Percentiles rank a stretch among this genome's conserved stretches.
Evolutionary conservation across 2,797 vertebrate genomes (phyloP).

Genomic region (Lates japonicus): DNA sequence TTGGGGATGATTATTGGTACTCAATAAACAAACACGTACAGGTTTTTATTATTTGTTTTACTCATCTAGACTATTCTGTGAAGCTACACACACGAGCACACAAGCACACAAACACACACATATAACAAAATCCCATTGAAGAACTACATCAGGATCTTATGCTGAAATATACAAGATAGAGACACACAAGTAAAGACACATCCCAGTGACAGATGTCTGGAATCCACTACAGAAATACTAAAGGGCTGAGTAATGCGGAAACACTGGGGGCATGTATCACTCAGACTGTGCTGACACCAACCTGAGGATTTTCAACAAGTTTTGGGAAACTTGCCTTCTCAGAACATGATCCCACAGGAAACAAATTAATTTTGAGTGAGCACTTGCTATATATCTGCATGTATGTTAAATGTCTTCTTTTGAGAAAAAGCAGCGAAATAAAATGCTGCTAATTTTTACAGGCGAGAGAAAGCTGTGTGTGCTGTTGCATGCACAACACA

Average conservation of each 20-base stretch:
- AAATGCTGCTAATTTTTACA: slow-evolving; percentile 30
- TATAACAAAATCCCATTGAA: neutral
- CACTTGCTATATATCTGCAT: slow-evolving; percentile 6
- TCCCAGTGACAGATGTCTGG: slow-evolving; percentile 64
- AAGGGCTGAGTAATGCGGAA: slow-evolving; percentile 71
- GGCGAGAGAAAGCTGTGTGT: slow-evolving; percentile 9
- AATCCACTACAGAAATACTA: slow-evolving; percentile 64
- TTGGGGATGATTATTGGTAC: neutral
- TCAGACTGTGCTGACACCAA: slow-evolving; percentile 50
- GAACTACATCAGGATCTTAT: slow-evolving; percentile 31
- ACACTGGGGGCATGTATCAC: slow-evolving; percentile 39
- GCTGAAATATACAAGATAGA: slow-evolving; percentile 36
- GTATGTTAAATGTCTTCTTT: slow-evolving; percentile 25
- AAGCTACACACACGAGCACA: neutral
- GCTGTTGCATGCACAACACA: slow-evolving; percentile 1
- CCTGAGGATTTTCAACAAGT: slow-evolving; percentile 40
- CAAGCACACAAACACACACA: neutral
- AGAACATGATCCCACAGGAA: slow-evolving; percentile 33
- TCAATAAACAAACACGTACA: neutral
- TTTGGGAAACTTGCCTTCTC: slow-evolving; percentile 28
- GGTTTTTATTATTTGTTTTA: neutral
- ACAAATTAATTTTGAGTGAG: slow-evolving; percentile 31
- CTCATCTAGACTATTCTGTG: neutral
- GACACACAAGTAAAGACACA: slow-evolving; percentile 64
- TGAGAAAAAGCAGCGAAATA: slow-evolving; percentile 13